Conservation (phyloP, 2,797 vertebrate genomes). For the Alcedo quadribrachys region DNA sequence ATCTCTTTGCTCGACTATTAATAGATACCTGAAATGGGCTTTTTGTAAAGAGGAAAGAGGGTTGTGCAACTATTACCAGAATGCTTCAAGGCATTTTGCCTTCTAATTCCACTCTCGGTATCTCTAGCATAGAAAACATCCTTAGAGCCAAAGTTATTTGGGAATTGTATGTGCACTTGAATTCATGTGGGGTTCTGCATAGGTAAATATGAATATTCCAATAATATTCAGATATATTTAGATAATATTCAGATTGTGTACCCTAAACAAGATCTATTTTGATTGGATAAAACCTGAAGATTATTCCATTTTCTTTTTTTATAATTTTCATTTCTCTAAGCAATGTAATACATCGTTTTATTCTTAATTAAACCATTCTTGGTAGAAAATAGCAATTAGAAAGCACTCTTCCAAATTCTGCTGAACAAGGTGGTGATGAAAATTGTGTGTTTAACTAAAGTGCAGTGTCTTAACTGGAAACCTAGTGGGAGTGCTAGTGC, state of each 20-base stretch:
- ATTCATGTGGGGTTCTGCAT: neutral
- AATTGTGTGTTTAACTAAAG: neutral
- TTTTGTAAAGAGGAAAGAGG: neutral
- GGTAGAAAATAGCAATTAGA: neutral
- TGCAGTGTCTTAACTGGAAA: neutral
- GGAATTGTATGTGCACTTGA: neutral
- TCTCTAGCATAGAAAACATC: neutral
- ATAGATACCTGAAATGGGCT: neutral
- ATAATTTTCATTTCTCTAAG: neutral
- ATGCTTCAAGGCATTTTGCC: neutral
- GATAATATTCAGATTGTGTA: neutral
- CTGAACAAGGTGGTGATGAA: neutral
- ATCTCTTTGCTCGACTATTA: neutral
- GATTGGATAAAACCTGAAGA: neutral
- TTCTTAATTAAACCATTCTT: neutral
- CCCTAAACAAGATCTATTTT: neutral
- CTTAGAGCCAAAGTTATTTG: neutral
- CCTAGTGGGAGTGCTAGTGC: neutral
- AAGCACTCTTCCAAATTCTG: neutral
- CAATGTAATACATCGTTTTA: neutral
- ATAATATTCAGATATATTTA: neutral
- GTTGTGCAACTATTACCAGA: accelerated
- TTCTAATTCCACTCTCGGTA: neutral
- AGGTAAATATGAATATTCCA: neutral
- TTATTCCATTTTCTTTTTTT: neutral